Conservation (phyloP, 2,797 vertebrate species). For the Hoplostethus mediterraneus region DNA sequence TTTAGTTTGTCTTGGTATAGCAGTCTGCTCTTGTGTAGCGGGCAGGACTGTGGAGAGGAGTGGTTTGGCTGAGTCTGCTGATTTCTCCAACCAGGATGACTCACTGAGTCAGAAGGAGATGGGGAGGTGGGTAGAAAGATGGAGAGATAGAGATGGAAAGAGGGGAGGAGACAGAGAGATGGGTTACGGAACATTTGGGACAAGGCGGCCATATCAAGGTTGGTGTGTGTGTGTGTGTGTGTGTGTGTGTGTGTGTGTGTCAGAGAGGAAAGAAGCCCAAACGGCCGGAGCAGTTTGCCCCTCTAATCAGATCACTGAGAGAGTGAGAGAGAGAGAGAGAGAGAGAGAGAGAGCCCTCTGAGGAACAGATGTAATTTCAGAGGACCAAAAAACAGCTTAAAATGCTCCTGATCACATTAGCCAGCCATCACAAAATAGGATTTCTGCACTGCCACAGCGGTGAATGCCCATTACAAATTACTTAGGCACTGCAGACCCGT, state of each 20-base stretch:
- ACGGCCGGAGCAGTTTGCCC: conserved; percentile 72
- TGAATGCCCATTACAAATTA: conserved; percentile 91
- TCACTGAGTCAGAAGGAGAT: conserved; percentile 25
- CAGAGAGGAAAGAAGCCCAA: conserved; percentile 73
- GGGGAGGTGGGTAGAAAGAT: conserved; percentile 11
- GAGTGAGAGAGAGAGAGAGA: conserved; percentile 31
- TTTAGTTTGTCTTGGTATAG: background rate
- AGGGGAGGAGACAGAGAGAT: conserved; percentile 55
- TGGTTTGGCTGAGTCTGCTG: conserved; percentile 40
- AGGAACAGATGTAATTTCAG: conserved; percentile 87
- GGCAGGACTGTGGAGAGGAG: conserved; percentile 19
- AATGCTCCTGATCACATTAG: conserved; percentile 91
- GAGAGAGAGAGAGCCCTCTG: conserved; percentile 63
- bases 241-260: conserved; percentile 45
- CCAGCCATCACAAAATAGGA: conserved; percentile 89
- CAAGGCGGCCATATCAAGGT: conserved; percentile 49
- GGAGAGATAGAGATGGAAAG: conserved; percentile 20
- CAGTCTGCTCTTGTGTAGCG: conserved; percentile 6
- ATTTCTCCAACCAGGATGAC: conserved; percentile 39
- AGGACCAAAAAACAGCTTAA: conserved; percentile 86
- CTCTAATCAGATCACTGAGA: conserved; percentile 84
- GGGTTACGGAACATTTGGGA: conserved; percentile 64
- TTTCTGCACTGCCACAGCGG: conserved; percentile 90
- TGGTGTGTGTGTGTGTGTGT: conserved; percentile 21
- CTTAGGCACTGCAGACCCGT: conserved; percentile 86